These are phyloP conservation scores for Brachionus asplanchnoidis DNA, from an alignment of 1,140 invertebrate species.

Conservation along the genomic window DNA sequence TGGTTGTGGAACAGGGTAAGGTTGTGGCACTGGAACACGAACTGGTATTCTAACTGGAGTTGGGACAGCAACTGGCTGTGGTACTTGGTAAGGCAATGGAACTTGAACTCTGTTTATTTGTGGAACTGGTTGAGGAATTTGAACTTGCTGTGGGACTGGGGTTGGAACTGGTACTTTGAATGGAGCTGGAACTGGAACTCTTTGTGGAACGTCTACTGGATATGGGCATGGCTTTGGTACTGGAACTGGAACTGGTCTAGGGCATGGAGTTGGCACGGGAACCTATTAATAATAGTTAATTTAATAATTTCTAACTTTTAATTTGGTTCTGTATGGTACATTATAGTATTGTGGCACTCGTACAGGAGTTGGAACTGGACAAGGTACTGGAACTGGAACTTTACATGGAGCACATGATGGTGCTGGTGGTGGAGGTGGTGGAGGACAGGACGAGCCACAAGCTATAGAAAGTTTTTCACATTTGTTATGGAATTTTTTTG, in stretches of 20 bases:
- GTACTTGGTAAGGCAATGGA: neutral
- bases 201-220: neutral
- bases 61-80: neutral
- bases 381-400: neutral
- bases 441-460: neutral
- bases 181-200: neutral
- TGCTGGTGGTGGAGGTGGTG: neutral
- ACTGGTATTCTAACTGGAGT: neutral
- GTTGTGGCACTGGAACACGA: conserved; percentile 17
- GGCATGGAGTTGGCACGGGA: neutral
- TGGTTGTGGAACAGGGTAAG: neutral
- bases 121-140: neutral
- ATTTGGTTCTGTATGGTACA: neutral
- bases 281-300: neutral
- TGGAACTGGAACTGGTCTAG: neutral
- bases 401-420: neutral
- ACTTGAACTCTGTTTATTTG: neutral
- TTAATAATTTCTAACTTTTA: neutral
- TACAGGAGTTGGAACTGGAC: neutral
- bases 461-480: neutral
- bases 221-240: neutral
- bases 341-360: neutral
- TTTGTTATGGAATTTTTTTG: neutral
- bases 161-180: conserved; percentile 19
- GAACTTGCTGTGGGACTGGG: neutral